Percentiles rank a stretch among this genome's conserved stretches.
These are phyloP conservation scores for Nymphalis c-album DNA, from an alignment of 2,888 invertebrate species.

Conservation along the genomic window DNA sequence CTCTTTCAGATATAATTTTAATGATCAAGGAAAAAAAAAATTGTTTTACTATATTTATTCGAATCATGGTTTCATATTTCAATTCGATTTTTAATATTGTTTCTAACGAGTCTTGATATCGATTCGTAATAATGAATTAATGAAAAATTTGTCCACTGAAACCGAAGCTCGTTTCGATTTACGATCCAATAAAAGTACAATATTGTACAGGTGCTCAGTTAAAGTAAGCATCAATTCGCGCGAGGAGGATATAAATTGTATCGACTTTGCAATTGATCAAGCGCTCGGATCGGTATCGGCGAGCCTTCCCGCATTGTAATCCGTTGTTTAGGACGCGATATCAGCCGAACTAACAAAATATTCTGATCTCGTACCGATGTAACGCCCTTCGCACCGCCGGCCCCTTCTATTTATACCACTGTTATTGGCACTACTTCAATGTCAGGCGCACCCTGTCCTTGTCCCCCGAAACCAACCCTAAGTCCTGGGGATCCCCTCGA, in stretches of 20 bases:
- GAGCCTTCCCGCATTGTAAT: slow-evolving; percentile 76
- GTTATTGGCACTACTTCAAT: slow-evolving; percentile 83
- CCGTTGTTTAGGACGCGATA: slow-evolving; percentile 73
- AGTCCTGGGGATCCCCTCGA: slow-evolving; percentile 60
- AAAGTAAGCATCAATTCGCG: slow-evolving; percentile 44
- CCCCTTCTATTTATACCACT: slow-evolving; percentile 80
- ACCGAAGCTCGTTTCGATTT: slow-evolving; percentile 12
- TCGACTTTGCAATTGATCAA: slow-evolving; percentile 67
- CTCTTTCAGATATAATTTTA: slow-evolving; percentile 2
- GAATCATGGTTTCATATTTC: slow-evolving; percentile 17
- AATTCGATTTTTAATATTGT: slow-evolving; percentile 7
- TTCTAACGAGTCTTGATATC: background rate
- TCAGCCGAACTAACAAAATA: slow-evolving; percentile 70
- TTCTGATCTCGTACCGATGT: slow-evolving; percentile 79
- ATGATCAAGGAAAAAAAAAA: slow-evolving; percentile 11
- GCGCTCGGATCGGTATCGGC: slow-evolving; percentile 62
- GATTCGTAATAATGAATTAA: slow-evolving; percentile 20
- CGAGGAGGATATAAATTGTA: slow-evolving; percentile 60
- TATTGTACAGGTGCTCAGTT: slow-evolving; percentile 27
- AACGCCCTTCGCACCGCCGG: slow-evolving; percentile 73
- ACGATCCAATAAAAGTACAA: slow-evolving; percentile 24
- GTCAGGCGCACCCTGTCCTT: slow-evolving; percentile 78
- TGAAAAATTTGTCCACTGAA: background rate
- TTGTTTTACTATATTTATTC: slow-evolving; percentile 1
- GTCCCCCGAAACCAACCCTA: slow-evolving; percentile 67